A percentile compares a stretch with the other conserved stretches of the same genome.
Evolutionary conservation across 2,113 vertebrate species (phyloP).

Genomic region (Pachypanchax playfairii): DNA sequence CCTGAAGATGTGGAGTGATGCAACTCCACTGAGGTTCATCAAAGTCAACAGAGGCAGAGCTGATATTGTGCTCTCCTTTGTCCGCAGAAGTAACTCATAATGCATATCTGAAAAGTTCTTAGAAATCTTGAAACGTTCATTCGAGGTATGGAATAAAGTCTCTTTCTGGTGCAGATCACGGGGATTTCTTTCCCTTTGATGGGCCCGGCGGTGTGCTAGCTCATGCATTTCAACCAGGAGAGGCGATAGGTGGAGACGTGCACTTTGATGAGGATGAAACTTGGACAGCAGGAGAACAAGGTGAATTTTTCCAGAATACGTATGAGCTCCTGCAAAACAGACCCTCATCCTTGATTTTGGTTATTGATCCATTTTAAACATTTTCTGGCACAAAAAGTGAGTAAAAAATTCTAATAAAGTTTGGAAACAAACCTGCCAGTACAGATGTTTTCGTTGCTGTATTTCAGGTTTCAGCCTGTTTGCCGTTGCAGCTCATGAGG

Average conservation of each 20-base stretch:
- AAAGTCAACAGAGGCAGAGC: constrained; percentile 51
- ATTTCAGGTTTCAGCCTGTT: constrained; percentile 77
- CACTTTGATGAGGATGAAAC: constrained; percentile 76
- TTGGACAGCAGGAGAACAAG: constrained; percentile 47
- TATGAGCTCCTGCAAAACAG: background rate
- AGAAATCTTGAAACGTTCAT: background rate
- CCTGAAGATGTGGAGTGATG: constrained; percentile 64
- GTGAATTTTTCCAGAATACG: constrained; percentile 30
- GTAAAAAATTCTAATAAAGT: too few relatives aligned
- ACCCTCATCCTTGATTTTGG: too few relatives aligned
- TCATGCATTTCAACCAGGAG: constrained; percentile 64
- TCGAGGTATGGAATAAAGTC: background rate
- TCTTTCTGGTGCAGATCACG: constrained; percentile 45
- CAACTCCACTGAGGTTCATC: constrained; percentile 54
- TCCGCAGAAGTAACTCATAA: constrained; percentile 52
- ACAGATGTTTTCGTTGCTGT: background rate
- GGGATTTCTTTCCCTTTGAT: constrained; percentile 71
- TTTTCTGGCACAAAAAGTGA: too few relatives aligned
- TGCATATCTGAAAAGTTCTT: background rate
- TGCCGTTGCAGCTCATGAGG: constrained; percentile 79
- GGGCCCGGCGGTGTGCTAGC: constrained; percentile 59
- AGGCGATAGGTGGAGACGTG: constrained; percentile 64
- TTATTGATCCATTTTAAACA: too few relatives aligned
- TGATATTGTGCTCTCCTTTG: constrained; percentile 63
- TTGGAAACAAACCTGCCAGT: too few relatives aligned